Evolutionary conservation across 2,113 vertebrate genomes (phyloP), one percentile per base, ranked within the genome.

Genomic region (Hemichromis elongatus): DNA sequence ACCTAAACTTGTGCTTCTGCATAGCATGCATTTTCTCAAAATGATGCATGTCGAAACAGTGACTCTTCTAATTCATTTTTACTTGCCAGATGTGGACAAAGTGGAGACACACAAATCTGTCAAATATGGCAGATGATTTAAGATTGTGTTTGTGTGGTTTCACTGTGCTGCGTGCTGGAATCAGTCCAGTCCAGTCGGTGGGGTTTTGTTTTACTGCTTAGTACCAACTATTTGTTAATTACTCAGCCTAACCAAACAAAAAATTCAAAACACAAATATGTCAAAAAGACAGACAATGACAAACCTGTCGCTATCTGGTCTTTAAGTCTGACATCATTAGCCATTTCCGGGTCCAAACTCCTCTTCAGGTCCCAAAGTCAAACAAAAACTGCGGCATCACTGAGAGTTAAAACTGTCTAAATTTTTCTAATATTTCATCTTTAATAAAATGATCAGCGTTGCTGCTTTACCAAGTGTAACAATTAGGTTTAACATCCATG

Each of bases 371-470:
- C 28, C 9, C 57, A 61, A 61, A 61, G 57, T 61, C 16, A 61
- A 61, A 61, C 1, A 0, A 61, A 61, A 9, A 61, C 28, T 0
- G 57, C 2, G 1, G 5, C 16, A 11, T 19, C 28, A 61, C 57
- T 61, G 0, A 61, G 57, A 61, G 57, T 61, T 33, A 11, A 33
- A 33, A 59, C 28, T 33, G 18, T 59, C 5, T 33, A 33, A 59
- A 59, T 5, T 2, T 8, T 59, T n/a, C n/a, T n/a, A n/a, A n/a
- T n/a, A n/a, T n/a, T 59, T 30, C 26, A 59, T 59, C 56, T 59
- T 59, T 30, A 59, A 59, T 59, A 59, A 30, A 30, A 19, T 4
- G 0, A 59, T 19, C 9, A 33, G 57, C 2, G 28, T 59, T 59
- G 1, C 28, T 59, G 57, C 57, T 59, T 6, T 33, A 59, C 57